These are phyloP conservation scores for Mythimna impura DNA, from an alignment of 2,888 invertebrate species.

Conservation along the genomic window DNA sequence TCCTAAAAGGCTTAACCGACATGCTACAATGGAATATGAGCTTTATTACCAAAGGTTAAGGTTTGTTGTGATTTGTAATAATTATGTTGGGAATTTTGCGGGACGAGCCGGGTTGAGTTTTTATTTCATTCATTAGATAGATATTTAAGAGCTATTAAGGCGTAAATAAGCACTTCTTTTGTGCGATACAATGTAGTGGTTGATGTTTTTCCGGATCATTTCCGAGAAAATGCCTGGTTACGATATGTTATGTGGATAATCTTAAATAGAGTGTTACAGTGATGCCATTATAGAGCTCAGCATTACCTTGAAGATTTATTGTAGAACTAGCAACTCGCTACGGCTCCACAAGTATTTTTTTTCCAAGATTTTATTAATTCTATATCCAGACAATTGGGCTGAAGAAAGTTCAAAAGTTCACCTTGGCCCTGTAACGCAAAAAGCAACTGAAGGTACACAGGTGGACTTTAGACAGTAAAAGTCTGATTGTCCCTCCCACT, in stretches of 20 bases:
- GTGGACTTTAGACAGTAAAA: too few species aligned
- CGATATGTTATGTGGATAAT: background rate
- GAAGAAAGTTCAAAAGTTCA: too few species aligned
- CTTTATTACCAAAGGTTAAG: conserved; percentile 57
- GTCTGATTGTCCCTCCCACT: too few species aligned
- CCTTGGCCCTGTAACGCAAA: too few species aligned
- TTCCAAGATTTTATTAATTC: too few species aligned
- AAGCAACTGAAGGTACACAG: too few species aligned
- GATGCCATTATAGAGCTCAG: background rate
- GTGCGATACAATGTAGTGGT: conserved; percentile 41
- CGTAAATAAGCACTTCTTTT: conserved; percentile 73
- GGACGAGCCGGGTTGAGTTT: conserved; percentile 65
- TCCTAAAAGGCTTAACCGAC: conserved; percentile 68
- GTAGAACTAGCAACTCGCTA: background rate
- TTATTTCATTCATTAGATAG: conserved; percentile 79
- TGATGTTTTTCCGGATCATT: conserved; percentile 37
- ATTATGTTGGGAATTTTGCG: conserved; percentile 57
- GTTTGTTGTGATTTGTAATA: conserved; percentile 54
- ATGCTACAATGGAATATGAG: conserved; percentile 48
- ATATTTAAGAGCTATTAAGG: conserved; percentile 79
- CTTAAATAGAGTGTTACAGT: background rate
- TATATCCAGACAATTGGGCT: too few species aligned
- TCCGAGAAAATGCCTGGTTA: conserved; percentile 12
- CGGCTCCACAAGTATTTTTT: too few species aligned
- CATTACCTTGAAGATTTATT: background rate